Evolutionary conservation across 2,888 invertebrate species (phyloP).

Genomic region (Strigamia maritima): DNA sequence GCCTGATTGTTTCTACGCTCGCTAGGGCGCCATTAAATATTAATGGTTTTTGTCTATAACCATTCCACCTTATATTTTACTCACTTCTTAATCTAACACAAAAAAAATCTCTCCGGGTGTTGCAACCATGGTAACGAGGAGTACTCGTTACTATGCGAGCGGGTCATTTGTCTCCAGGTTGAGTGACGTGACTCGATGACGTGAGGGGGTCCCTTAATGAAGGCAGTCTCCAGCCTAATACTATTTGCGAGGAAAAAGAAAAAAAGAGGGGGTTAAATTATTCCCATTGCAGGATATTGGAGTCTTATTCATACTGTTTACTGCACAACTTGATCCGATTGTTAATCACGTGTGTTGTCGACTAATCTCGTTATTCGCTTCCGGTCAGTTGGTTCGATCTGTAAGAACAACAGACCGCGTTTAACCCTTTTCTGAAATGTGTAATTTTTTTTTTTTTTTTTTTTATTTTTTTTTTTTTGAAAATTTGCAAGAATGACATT

Average conservation of each 20-base stretch:
- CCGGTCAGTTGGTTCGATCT: not conserved
- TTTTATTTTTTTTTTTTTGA: not conserved
- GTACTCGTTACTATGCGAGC: not conserved
- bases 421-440: too few species aligned
- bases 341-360: not conserved
- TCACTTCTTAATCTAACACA: not conserved
- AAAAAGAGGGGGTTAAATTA: not conserved
- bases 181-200: conserved; percentile 28
- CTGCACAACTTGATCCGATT: conserved; percentile 1
- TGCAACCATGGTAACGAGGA: not conserved
- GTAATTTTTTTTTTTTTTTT: not conserved
- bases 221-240: conserved; percentile 8
- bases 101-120: not conserved
- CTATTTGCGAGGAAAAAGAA: not conserved
- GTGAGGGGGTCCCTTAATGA: conserved; percentile 32
- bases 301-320: not conserved
- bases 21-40: conserved; percentile 31
- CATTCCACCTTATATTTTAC: conserved; percentile 9
- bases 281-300: conserved; percentile 22
- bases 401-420: not conserved
- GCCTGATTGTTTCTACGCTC: conserved; percentile 18
- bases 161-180: conserved; percentile 1
- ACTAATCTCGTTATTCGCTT: conserved; percentile 7
- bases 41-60: conserved; percentile 24
- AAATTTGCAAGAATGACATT: not conserved